These are phyloP conservation scores for Macrosteles quadrilineatus DNA, from an alignment of 1,140 invertebrate genomes.

Conservation along the genomic window DNA sequence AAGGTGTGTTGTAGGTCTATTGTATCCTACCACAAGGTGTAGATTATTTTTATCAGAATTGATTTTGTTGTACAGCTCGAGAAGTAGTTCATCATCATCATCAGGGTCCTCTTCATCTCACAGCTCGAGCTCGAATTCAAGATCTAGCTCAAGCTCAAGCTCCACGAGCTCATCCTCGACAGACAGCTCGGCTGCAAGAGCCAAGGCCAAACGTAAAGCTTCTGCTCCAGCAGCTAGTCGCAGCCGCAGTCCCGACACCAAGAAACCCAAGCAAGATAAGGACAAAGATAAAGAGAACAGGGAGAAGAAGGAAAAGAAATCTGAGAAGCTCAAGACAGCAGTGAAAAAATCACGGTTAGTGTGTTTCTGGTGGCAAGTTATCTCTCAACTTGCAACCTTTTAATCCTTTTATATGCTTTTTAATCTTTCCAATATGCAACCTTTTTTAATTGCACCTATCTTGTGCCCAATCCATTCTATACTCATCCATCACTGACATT, in stretches of 20 bases:
- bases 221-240: constrained; percentile 56
- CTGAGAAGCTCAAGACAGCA: constrained; percentile 58
- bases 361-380: too few species aligned
- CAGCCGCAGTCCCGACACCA: constrained; percentile 54
- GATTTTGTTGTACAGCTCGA: constrained; percentile 72
- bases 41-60: too few species aligned
- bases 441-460: too few species aligned
- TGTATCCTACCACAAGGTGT: too few species aligned
- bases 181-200: constrained; percentile 55
- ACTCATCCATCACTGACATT: too few species aligned
- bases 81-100: constrained; percentile 65
- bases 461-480: too few species aligned
- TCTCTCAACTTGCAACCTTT: too few species aligned
- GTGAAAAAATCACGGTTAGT: constrained; percentile 55
- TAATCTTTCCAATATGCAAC: too few species aligned
- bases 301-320: constrained; percentile 50
- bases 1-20: too few species aligned
- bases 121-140: constrained; percentile 69
- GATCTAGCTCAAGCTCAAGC: constrained; percentile 60
- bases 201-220: constrained; percentile 61
- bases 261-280: constrained; percentile 56
- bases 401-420: too few species aligned
- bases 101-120: constrained; percentile 59
- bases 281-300: constrained; percentile 48
- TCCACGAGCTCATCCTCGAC: constrained; percentile 58